Percentiles rank a stretch among this genome's conserved stretches.
Conservation (phyloP, 2,888 invertebrate genomes). For the Xestia rhomboidea region DNA sequence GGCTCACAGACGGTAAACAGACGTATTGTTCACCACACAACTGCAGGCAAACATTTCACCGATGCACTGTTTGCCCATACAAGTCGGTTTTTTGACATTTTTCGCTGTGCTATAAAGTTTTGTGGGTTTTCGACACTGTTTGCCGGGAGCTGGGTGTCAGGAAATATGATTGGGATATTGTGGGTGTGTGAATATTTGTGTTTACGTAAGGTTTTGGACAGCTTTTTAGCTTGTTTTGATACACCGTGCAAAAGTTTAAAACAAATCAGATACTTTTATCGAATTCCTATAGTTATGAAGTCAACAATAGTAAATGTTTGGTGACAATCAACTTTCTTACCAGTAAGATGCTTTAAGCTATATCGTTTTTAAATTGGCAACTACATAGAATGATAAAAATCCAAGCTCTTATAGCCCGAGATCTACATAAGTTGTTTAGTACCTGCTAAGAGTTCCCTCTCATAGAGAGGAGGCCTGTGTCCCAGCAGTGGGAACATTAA, state of each 20-base stretch:
- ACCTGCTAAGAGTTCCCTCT: neutral
- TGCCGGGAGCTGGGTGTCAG: slow-evolving; percentile 1
- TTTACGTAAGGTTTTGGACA: neutral
- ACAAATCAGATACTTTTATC: neutral
- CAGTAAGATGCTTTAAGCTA: neutral
- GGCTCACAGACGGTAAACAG: slow-evolving; percentile 81
- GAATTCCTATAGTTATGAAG: neutral
- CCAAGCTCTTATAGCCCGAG: neutral
- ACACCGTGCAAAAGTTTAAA: neutral
- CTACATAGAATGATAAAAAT: neutral
- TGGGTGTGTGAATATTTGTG: slow-evolving; percentile 1
- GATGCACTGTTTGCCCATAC: slow-evolving; percentile 48
- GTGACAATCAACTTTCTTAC: neutral
- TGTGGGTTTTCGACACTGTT: slow-evolving; percentile 21
- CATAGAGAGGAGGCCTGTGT: too few species aligned
- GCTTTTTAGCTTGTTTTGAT: neutral
- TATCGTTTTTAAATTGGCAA: neutral
- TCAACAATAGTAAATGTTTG: neutral
- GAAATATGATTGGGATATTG: slow-evolving; percentile 15
- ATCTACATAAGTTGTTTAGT: neutral
- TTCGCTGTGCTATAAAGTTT: slow-evolving; percentile 39
- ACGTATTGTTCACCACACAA: slow-evolving; percentile 58
- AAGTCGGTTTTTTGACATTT: slow-evolving; percentile 55
- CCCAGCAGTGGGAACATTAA: too few species aligned
- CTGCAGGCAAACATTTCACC: slow-evolving; percentile 57